Conservation (phyloP, 2,797 vertebrate species). For the Cuniculus paca region DNA sequence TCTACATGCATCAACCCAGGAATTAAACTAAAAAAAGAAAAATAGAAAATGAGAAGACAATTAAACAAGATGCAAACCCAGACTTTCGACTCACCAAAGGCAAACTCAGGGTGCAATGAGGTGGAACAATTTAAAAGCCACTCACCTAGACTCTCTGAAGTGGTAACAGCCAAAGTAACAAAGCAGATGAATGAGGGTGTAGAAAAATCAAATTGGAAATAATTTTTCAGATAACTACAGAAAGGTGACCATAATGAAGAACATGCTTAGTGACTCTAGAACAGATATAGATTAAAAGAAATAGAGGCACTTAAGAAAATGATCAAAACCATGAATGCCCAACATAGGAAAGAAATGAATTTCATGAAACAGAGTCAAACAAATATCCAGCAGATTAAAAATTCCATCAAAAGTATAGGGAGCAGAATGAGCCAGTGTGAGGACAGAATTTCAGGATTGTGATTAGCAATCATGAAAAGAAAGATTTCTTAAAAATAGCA, state of each 20-base stretch:
- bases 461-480: not conserved
- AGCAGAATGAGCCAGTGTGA: not conserved
- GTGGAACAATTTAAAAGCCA: not conserved
- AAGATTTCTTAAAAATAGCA: not conserved
- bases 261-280: not conserved
- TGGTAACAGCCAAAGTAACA: not conserved
- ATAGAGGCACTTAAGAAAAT: not conserved
- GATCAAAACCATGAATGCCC: not conserved
- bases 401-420: not conserved
- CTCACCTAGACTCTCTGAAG: not conserved
- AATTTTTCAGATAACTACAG: not conserved
- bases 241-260: not conserved
- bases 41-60: not conserved
- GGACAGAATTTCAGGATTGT: not conserved
- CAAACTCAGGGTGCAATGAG: not conserved
- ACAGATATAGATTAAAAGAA: not conserved
- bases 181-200: not conserved
- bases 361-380: not conserved
- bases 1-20: not conserved
- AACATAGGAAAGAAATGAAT: not conserved
- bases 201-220: not conserved
- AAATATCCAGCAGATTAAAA: not conserved
- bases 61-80: not conserved
- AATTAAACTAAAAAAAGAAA: not conserved
- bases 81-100: not conserved